Evolutionary conservation across 2,797 vertebrate species (phyloP), one percentile per base, ranked within the genome.

Genomic region (Spinus olivaceus): DNA sequence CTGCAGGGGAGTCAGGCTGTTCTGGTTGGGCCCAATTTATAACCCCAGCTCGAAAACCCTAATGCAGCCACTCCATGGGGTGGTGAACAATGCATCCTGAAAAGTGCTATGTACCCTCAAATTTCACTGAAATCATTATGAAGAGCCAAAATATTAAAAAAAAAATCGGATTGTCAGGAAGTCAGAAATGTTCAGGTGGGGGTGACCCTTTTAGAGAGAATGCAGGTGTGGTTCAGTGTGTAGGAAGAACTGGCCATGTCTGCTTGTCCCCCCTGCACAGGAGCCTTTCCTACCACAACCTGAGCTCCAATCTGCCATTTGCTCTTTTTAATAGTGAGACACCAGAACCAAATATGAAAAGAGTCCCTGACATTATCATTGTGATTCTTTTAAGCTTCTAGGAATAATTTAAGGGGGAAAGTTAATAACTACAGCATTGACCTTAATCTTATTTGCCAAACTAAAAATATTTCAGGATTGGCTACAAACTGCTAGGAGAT

Each of bases 201-300:
- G 32, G 32, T 66, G 65, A 59, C 12, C 14, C 10, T 8, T 13
- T 30, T 3, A 65, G 23, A 72, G 19, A 33, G 50, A 33, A 12
- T 3, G 2, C 17, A 33, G 2, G 2, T 2, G 1, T 3, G 72
- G n/a, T 44, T 37, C 20, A 71, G 56, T 6, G 15, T 60, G 21
- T 2, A n/a, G 21, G 21, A 65, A 84, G 42, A 37, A 37, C 39
- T 11, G 53, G 47, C 4, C 23, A 17, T 1, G 27, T 46, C 37
- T 61, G 37, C 35, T 4, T 19, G 42, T 33, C 50, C n/a, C 27
- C 59, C 39, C 27, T 35, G 50, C 60, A 65, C 50, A 46, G 0
- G 0, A 69, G 9, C 8, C 28, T 49, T 49, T 86, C n/a, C 61
- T 16, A 19, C 32, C 71, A 64, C 63, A 61, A 2, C 2, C 32